Evolutionary conservation across 2,888 invertebrate genomes (phyloP).

Genomic region (Ferrisia virgata): DNA sequence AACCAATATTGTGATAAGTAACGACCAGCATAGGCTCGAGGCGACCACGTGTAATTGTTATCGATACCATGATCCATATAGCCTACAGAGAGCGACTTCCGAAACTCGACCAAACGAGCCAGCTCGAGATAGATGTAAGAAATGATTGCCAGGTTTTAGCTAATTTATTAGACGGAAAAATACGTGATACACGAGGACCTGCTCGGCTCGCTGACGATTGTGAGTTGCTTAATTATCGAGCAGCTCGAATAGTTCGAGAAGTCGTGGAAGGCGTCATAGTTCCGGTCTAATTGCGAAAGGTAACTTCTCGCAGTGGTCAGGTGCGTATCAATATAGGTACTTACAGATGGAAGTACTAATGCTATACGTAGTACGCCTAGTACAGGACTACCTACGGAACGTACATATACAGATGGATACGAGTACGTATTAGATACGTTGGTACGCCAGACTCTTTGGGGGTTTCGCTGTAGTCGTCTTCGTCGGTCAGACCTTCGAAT

Average conservation of each 20-base stretch:
- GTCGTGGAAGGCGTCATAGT: conserved; percentile 27
- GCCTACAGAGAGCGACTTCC: neutral
- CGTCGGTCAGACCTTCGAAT: neutral
- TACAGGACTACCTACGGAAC: too few relatives aligned
- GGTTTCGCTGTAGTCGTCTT: neutral
- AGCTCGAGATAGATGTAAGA: neutral
- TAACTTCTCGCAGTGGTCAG: neutral
- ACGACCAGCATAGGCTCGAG: too few relatives aligned
- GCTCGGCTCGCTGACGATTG: neutral
- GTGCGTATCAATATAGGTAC: neutral
- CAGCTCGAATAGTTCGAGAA: neutral
- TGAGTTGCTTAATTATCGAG: conserved; percentile 8
- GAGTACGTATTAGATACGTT: too few relatives aligned
- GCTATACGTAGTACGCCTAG: too few relatives aligned
- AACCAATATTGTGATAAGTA: too few relatives aligned
- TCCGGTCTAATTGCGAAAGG: conserved; percentile 32
- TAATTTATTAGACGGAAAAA: neutral
- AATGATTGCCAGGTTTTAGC: neutral
- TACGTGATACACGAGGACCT: neutral
- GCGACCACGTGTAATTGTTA: neutral
- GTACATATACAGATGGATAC: too few relatives aligned
- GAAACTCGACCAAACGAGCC: conserved; percentile 7
- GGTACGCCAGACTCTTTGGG: neutral
- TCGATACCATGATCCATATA: neutral
- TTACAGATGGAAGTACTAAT: neutral